A percentile compares a stretch with the other conserved stretches of the same genome.
Conservation (phyloP, 2,888 invertebrate genomes). For the Eustalomyia histrio region DNA sequence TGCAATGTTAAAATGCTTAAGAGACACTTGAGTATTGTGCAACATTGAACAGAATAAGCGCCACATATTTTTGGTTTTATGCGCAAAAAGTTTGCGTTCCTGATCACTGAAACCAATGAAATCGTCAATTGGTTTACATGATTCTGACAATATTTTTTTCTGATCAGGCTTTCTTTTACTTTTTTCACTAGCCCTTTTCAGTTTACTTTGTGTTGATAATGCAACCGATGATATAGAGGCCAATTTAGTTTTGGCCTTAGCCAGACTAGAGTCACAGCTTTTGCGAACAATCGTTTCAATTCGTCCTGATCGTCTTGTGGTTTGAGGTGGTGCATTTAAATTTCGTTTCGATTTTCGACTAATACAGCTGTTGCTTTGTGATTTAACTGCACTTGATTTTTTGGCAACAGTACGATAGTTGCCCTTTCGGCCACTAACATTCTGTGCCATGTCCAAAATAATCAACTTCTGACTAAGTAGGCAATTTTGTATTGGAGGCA, state of each 20-base stretch:
- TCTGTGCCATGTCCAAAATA: slow-evolving; percentile 28
- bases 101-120: slow-evolving; percentile 56
- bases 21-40: slow-evolving; percentile 70
- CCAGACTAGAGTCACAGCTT: slow-evolving; percentile 20
- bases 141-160: background rate
- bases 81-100: slow-evolving; percentile 63
- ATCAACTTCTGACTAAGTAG: slow-evolving; percentile 19
- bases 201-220: slow-evolving; percentile 27
- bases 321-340: slow-evolving; percentile 1
- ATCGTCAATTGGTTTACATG: slow-evolving; percentile 37
- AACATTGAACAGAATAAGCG: slow-evolving; percentile 71
- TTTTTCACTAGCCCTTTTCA: slow-evolving; percentile 49
- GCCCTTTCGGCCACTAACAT: background rate
- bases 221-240: slow-evolving; percentile 14
- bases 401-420: background rate
- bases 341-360: slow-evolving; percentile 20
- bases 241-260: slow-evolving; percentile 27
- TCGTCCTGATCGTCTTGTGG: slow-evolving; percentile 19
- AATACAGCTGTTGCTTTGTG: background rate
- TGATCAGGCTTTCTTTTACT: slow-evolving; percentile 24
- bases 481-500: slow-evolving; percentile 18
- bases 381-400: slow-evolving; percentile 14
- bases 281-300: slow-evolving; percentile 21
- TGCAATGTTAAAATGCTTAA: slow-evolving; percentile 73
- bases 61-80: slow-evolving; percentile 67